A percentile compares a stretch with the other conserved stretches of the same genome.
Evolutionary conservation across 1,140 invertebrate genomes (phyloP).

Genomic region (Drosophila sechellia): DNA sequence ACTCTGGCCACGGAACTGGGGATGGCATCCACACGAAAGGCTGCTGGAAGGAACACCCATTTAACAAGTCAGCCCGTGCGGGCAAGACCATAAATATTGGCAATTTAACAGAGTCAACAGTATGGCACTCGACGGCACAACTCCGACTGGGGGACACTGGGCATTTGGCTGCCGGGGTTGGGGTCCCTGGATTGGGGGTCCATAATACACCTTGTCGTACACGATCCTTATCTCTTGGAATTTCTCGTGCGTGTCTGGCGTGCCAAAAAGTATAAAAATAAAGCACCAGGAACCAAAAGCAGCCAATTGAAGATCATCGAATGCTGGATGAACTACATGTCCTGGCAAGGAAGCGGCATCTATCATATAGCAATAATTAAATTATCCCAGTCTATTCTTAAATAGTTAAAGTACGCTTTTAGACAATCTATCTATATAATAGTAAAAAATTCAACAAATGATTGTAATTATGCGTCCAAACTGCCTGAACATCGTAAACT

Average conservation of each 20-base stretch:
- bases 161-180: conserved; percentile 1
- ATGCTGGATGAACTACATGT: conserved; percentile 4
- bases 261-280: conserved; percentile 75
- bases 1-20: conserved; percentile 6
- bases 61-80: conserved; percentile 78
- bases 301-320: conserved; percentile 22
- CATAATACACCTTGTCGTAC: conserved; percentile 84
- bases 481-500: too few species aligned
- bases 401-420: too few species aligned
- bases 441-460: too few species aligned
- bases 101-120: conserved; percentile 84
- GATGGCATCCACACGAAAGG: conserved; percentile 20
- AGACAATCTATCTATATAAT: too few species aligned
- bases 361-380: too few species aligned
- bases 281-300: conserved; percentile 26
- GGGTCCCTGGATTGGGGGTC: conserved; percentile 54
- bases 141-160: conserved; percentile 16
- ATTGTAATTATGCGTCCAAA: too few species aligned
- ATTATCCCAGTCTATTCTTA: too few species aligned
- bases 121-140: conserved; percentile 70
- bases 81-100: conserved; percentile 79
- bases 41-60: conserved; percentile 76
- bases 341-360: too few species aligned
- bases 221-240: conserved; percentile 83
- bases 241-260: conserved; percentile 79